Evolutionary conservation across 2,888 invertebrate species (phyloP), one percentile per base, ranked within the genome.

Genomic region (Ephialtes manifestator): DNA sequence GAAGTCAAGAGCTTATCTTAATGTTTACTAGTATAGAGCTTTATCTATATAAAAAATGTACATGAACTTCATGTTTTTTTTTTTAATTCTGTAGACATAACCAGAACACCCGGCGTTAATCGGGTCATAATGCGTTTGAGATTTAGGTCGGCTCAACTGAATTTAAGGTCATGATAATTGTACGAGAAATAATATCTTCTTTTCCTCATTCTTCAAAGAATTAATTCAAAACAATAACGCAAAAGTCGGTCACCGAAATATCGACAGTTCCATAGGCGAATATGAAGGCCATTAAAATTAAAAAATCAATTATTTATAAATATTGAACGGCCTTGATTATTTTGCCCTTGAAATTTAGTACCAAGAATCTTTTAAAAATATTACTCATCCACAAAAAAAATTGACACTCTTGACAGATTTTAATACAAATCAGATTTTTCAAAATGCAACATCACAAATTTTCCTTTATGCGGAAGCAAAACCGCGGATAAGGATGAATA

Each of bases 221-320:
- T n/a, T 11, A 79, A 79, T 72, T 58, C n/a, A 24, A 24, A 51
- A 39, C 71, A 63, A 60, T 39, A 58, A n/a, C 35, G 65, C 35
- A 65, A 39, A 39, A 63, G 10, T 71, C n/a, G 24, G 65, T 28
- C 55, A n/a, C 24, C 28, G 39, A 39, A 39, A 39, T 39, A 10
- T 39, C 39, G 10, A 39, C 7, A 39, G 39, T 39, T 39, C 10
- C 10, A 10, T 39, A 39, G 39, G 10, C 39, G 1, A 39, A 39
- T 10, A 39, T 39, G 39, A 39, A 10, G 39, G 10, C 10, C 10
- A 39, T 39, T 39, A 2, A 39, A 39, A 39, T 8, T 24, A 8
- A 4, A 39, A 35, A 0, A 35, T 4, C 7, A 35, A 39, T 39
- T 1, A 10, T 10, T 39, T 10, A 4, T 39, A 39, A 39, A 39